A percentile compares a stretch with the other conserved stretches of the same genome.
These are phyloP conservation scores for Caenorhabditis auriculariae DNA, from an alignment of 2,888 invertebrate species.

Conservation along the genomic window DNA sequence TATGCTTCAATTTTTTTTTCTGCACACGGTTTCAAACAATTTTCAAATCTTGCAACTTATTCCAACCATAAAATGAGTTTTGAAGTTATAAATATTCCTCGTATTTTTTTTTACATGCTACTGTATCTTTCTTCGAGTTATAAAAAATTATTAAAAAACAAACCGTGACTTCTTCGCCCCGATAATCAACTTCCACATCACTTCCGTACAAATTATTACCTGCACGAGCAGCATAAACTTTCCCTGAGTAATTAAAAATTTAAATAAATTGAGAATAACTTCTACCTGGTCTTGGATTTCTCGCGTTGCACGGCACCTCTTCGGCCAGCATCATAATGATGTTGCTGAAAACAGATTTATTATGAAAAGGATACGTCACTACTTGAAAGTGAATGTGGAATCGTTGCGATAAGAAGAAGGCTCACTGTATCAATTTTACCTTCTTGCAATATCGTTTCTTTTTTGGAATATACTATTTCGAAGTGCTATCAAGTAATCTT, in stretches of 20 bases:
- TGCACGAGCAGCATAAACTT: slow-evolving; percentile 95
- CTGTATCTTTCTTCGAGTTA: too few species aligned
- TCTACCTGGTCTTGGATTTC: slow-evolving; percentile 88
- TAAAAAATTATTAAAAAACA: too few species aligned
- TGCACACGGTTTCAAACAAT: background rate
- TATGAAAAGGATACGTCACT: background rate
- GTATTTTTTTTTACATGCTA: background rate
- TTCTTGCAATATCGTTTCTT: too few species aligned
- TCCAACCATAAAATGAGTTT: background rate
- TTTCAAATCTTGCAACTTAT: background rate
- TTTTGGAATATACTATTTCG: too few species aligned
- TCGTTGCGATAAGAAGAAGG: too few species aligned
- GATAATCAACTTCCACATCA: slow-evolving; percentile 82
- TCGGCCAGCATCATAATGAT: slow-evolving; percentile 99
- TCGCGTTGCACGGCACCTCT: slow-evolving; percentile 97
- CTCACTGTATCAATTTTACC: too few species aligned
- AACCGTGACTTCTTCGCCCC: slow-evolving; percentile 75
- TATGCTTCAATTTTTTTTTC: slow-evolving; percentile 1
- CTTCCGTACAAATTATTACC: slow-evolving; percentile 98
- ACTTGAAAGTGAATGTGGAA: too few species aligned
- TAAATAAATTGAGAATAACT: too few species aligned
- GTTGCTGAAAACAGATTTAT: slow-evolving; percentile 70
- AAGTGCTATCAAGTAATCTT: too few species aligned
- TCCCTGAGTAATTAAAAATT: slow-evolving; percentile 70
- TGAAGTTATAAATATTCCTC: background rate